These are phyloP conservation scores for Cetoscarus ocellatus DNA, from an alignment of 2,797 vertebrate species.

Conservation along the genomic window DNA sequence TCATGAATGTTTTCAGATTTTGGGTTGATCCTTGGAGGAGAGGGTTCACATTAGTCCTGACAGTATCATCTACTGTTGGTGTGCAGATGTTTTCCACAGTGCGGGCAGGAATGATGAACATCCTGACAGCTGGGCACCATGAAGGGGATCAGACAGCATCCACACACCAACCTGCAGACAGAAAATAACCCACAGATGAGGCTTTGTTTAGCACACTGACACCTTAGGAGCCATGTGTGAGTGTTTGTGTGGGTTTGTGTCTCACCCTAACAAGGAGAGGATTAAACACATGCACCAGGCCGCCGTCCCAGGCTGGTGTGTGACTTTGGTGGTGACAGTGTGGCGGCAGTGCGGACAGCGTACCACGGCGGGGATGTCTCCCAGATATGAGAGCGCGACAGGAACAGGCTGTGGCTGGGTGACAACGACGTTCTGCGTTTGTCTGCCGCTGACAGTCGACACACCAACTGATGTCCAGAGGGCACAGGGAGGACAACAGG, in stretches of 20 bases:
- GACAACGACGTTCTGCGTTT: constrained; percentile 15
- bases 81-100: constrained; percentile 46
- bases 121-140: constrained; percentile 33
- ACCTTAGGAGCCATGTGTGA: neutral
- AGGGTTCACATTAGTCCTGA: neutral
- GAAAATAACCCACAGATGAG: neutral
- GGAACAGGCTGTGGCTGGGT: constrained; percentile 63
- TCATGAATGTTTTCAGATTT: neutral
- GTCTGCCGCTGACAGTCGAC: neutral
- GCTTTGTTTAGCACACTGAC: neutral
- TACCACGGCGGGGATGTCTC: constrained; percentile 28
- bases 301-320: constrained; percentile 11
- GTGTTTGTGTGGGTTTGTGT: constrained; percentile 9
- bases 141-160: constrained; percentile 75
- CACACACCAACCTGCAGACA: constrained; percentile 68
- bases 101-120: constrained; percentile 70
- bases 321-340: constrained; percentile 47
- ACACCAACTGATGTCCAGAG: constrained; percentile 40
- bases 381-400: constrained; percentile 27
- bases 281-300: constrained; percentile 61
- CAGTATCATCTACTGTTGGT: constrained; percentile 44
- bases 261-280: constrained; percentile 64
- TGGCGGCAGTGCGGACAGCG: constrained; percentile 57
- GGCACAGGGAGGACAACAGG: neutral
- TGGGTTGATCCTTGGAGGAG: neutral